Conservation (phyloP, 2,888 invertebrate genomes). For the Andrena flavipes region DNA sequence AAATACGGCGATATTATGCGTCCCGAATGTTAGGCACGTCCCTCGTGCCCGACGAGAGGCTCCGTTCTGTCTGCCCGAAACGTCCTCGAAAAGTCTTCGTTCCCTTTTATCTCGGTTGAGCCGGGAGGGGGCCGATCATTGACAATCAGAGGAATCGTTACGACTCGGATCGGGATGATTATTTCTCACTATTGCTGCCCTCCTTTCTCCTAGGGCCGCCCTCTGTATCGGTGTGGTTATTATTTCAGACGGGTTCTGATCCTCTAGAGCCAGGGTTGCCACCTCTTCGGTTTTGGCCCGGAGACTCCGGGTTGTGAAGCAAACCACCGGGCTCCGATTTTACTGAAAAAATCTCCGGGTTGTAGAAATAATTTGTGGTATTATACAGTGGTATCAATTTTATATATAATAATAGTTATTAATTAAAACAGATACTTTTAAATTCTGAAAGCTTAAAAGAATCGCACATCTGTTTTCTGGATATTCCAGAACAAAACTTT, state of each 20-base stretch:
- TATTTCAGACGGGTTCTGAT: neutral
- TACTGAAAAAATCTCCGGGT: too few species aligned
- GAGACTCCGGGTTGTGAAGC: too few species aligned
- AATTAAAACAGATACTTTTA: too few species aligned
- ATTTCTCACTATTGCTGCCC: neutral
- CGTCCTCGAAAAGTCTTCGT: neutral
- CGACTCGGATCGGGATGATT: neutral
- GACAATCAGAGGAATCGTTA: slow-evolving; percentile 9
- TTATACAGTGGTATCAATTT: too few species aligned
- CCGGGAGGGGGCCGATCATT: neutral
- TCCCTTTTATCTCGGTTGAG: neutral
- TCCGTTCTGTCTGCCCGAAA: neutral
- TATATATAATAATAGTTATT: too few species aligned
- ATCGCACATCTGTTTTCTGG: too few species aligned
- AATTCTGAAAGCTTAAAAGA: too few species aligned
- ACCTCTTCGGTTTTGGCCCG: too few species aligned
- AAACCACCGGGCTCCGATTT: too few species aligned
- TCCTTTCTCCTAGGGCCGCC: neutral
- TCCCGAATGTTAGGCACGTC: slow-evolving; percentile 28
- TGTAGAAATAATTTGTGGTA: too few species aligned
- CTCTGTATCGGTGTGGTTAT: neutral
- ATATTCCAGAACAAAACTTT: too few species aligned
- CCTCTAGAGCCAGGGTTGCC: too few species aligned
- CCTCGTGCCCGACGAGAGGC: neutral
- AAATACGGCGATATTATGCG: slow-evolving; percentile 8